Base-by-base conservation (phyloP, 1,140 invertebrate species). In the Drosophila kohkoa region DNA sequence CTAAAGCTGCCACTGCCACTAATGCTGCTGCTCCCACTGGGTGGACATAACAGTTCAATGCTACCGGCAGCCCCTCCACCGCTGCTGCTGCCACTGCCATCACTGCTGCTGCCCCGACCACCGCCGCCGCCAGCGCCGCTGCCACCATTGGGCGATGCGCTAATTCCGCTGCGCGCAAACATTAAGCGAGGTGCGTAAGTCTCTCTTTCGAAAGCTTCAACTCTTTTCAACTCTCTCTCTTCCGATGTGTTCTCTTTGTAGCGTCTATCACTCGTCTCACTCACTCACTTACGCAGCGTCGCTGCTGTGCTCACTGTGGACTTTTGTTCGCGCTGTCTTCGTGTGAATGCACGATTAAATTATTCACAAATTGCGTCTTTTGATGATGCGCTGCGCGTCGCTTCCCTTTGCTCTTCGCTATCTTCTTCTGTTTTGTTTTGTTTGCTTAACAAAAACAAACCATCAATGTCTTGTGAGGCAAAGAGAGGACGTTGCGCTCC, bases 281-380 rank as follows among this genome's bases (percentile, higher is more conserved):
- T 52, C 48, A 20, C 5, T 38, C 54, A 59, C 52, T 38, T 16
- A 38, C 38, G 15, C 54, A 66, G 30, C 6, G 32, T 8, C 20
- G 20, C 20, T 25, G 5, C 57, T 13, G 1, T 5, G 35, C 15
- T 52, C 43, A 16, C 11, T 1, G 7, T 25, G n/a, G 28, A 2
- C 13, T n/a, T 41, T 13, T 62, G 45, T 20, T 11, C 15, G 46
- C 11, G 51, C 51, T 32, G 43, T 59, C 32, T 59, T 59, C 54
- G 80, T 77, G 83, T 87, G 82, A 87, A 87, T 82, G 82, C 66
- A 82, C 82, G 82, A 88, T 87, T 88, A 87, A 87, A 80, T 76
- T 87, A 87, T 87, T 87, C 82, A 80, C 76, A 88, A 87, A 80
- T 82, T 87, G 82, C 83, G 82, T 87, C 80, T 87, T 72, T 70